A percentile compares a stretch with the other conserved stretches of the same genome.
These are phyloP conservation scores for Mormyrus iriodes DNA, from an alignment of 2,113 vertebrate species.

Conservation along the genomic window DNA sequence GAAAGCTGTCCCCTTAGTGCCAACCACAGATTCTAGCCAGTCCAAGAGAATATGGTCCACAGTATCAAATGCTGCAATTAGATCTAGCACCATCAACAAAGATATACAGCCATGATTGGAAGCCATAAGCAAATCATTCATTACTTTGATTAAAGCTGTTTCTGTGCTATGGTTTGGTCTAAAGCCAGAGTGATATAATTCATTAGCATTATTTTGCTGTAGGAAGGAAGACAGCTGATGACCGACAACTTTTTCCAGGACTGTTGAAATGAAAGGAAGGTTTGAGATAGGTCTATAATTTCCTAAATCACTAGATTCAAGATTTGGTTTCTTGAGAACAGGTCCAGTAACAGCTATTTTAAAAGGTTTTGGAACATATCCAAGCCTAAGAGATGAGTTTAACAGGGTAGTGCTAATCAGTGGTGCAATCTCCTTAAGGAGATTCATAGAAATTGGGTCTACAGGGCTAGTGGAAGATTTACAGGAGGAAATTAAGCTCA, in stretches of 20 bases:
- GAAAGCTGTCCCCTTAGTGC: background rate
- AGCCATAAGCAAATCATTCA: background rate
- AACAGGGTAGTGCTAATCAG: background rate
- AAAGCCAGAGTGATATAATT: background rate
- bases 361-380: background rate
- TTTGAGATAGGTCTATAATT: background rate
- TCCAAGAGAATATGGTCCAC: background rate
- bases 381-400: background rate
- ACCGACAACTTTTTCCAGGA: background rate
- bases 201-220: background rate
- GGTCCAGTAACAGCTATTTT: background rate
- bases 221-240: background rate
- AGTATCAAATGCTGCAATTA: background rate
- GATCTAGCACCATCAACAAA: background rate
- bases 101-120: background rate
- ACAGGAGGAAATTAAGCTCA: background rate
- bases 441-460: background rate
- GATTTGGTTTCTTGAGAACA: background rate
- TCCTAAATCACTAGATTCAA: background rate
- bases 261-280: background rate
- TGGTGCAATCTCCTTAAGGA: background rate
- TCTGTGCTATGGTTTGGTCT: background rate
- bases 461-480: background rate
- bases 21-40: background rate
- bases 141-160: background rate